Evolutionary conservation across 2,888 invertebrate species (phyloP).

Genomic region (Megalurothrips usitatus): DNA sequence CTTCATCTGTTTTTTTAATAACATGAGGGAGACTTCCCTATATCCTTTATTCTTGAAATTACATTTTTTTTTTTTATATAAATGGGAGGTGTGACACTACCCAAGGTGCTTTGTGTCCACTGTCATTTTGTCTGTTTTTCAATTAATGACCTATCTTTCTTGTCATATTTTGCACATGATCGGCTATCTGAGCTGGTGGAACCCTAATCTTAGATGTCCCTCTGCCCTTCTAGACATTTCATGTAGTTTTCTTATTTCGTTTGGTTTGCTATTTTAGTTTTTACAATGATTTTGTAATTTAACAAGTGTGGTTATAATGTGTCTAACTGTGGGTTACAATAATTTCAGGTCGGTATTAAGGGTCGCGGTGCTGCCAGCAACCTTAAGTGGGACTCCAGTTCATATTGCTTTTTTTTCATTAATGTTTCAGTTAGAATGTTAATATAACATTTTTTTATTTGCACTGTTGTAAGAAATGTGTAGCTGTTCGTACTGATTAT

Average conservation of each 20-base stretch:
- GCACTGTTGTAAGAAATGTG: constrained; percentile 12
- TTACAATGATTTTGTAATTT: background rate
- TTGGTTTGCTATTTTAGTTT: background rate
- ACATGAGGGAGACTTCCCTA: background rate
- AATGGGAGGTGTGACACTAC: background rate
- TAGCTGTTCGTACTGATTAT: constrained; percentile 22
- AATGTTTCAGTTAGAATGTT: constrained; percentile 19
- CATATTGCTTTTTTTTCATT: background rate
- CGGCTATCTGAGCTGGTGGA: background rate
- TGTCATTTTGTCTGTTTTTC: background rate
- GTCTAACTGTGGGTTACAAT: constrained; percentile 22
- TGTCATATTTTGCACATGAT: background rate
- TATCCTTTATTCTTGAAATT: background rate
- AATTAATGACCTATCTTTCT: background rate
- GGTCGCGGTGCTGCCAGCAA: constrained; percentile 13
- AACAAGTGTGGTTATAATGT: background rate
- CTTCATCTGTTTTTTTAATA: background rate
- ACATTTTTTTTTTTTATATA: too few relatives aligned
- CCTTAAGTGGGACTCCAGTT: constrained; percentile 18
- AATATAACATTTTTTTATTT: constrained; percentile 4
- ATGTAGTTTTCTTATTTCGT: background rate
- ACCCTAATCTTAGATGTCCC: too few relatives aligned
- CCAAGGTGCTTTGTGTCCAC: background rate
- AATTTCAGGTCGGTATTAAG: constrained; percentile 26
- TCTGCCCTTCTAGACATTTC: background rate